phyloP scores from a whole-genome alignment of 1,140 invertebrate genomes.

The Drosophila sp. region DNA sequence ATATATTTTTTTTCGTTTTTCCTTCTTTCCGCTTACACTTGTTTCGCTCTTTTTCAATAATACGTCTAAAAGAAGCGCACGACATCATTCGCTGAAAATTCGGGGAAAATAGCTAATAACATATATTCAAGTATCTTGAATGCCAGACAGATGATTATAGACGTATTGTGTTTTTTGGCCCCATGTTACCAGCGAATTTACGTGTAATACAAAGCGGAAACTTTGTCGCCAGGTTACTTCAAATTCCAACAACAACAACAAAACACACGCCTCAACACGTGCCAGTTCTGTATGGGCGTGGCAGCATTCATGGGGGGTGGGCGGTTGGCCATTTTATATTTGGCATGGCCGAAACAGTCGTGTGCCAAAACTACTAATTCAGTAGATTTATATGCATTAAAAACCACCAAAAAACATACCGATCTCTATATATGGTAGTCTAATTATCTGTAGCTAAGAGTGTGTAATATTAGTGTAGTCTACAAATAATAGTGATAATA shows the following conservation, averaged over 20 bases:
- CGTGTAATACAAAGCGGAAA: conserved; percentile 31
- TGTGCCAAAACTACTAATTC: conserved; percentile 77
- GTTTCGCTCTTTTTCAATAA: conserved; percentile 38
- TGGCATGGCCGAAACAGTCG: conserved; percentile 32
- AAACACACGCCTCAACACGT: too few relatives aligned
- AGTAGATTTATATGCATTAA: conserved; percentile 56
- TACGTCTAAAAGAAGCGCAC: conserved; percentile 61
- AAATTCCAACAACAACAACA: too few relatives aligned
- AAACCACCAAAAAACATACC: not conserved
- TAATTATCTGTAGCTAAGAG: conserved; percentile 33
- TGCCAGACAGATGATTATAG: conserved; percentile 14
- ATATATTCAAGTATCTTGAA: not conserved
- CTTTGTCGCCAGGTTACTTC: conserved; percentile 33
- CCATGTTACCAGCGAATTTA: not conserved
- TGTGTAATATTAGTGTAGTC: too few relatives aligned
- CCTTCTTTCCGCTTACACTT: not conserved
- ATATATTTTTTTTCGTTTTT: not conserved
- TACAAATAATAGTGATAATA: too few relatives aligned
- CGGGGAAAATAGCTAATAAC: conserved; percentile 56
- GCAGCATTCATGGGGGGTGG: not conserved
- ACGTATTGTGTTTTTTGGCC: not conserved
- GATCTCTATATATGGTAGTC: conserved; percentile 32
- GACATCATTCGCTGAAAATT: conserved; percentile 68
- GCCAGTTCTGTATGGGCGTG: conserved; percentile 16
- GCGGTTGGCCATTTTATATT: conserved; percentile 5